Evolutionary conservation across 2,113 vertebrate species (phyloP), one percentile per base, ranked within the genome.

Genomic region (Dasyornis broadbenti): DNA sequence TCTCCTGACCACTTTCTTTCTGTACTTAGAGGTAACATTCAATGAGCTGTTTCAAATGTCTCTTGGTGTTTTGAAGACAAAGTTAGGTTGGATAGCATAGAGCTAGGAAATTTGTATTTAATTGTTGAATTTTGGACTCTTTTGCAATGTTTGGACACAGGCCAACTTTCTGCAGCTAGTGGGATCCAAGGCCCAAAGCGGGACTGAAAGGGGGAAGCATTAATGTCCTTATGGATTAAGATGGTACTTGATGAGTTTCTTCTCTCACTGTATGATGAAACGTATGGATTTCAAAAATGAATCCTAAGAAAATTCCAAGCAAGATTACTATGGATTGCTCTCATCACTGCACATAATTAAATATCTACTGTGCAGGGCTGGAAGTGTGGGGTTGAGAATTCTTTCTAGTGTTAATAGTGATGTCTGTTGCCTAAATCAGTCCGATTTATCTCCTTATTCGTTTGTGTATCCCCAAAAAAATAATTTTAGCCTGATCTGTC

Each of bases 121-220:
- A 17, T 13, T 15, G 8, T 16, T 60, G 63, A 70, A n/a, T 73
- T 78, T 61, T 65, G 16, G 10, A 69, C 28, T 73, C 4, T 65
- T 60, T 24, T 73, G 21, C 6, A 64, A 6, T 27, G 31, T 78
- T 81, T 75, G 8, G 3, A 12, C 42, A 31, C 7, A 37, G 11
- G 7, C 26, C 26, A 69, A 4, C 10, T 42, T 69, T 35, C 40
- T 40, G 35, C 15, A 83, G 61, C 52, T 47, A 18, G 31, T 13
- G 10, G 26, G 7, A 66, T 26, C 2, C 0, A 5, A 8, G 4
- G n/a, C n/a, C n/a, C n/a, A n/a, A n/a, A n/a, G n/a, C n/a, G n/a
- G n/a, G n/a, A n/a, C n/a, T n/a, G 37, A n/a, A 49, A 72, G 10
- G 10, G 4, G 15, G 6, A 70, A 39, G 8, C 33, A 26, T 3